Conservation (phyloP, 2,797 vertebrate genomes). For the Peromyscus eremicus region DNA sequence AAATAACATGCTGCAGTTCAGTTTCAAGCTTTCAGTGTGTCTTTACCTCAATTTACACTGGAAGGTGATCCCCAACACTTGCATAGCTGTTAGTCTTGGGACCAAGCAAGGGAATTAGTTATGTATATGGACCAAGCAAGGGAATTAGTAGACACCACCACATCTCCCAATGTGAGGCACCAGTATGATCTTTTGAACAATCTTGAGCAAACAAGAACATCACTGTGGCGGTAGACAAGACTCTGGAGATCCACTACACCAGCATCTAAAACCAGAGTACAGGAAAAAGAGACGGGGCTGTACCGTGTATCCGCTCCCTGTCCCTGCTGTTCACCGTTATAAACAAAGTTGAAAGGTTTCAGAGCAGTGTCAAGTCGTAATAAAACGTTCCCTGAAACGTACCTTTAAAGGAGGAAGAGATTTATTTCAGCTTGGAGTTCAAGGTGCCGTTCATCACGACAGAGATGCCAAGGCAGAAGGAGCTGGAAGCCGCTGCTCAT, state of each 20-base stretch:
- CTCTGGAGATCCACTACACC: background rate
- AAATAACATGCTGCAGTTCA: background rate
- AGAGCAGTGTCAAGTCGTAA: background rate
- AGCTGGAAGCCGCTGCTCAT: background rate
- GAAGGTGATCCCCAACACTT: background rate
- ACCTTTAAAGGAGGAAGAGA: background rate
- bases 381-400: background rate
- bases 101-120: background rate
- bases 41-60: background rate
- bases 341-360: background rate
- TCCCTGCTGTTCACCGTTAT: no score
- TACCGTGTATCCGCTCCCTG: accelerated
- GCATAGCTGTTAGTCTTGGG: background rate
- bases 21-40: background rate
- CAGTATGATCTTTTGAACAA: background rate
- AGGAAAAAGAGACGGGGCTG: background rate
- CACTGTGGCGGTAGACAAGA: background rate
- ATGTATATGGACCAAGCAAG: background rate
- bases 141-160: background rate
- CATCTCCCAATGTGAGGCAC: background rate
- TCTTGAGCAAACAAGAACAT: background rate
- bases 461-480: background rate
- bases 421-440: background rate
- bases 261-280: background rate
- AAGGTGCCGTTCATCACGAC: background rate